Evolutionary conservation across 2,113 vertebrate species (phyloP), one percentile per base, ranked within the genome.

Genomic region (Dolichallabes microphthalmus): DNA sequence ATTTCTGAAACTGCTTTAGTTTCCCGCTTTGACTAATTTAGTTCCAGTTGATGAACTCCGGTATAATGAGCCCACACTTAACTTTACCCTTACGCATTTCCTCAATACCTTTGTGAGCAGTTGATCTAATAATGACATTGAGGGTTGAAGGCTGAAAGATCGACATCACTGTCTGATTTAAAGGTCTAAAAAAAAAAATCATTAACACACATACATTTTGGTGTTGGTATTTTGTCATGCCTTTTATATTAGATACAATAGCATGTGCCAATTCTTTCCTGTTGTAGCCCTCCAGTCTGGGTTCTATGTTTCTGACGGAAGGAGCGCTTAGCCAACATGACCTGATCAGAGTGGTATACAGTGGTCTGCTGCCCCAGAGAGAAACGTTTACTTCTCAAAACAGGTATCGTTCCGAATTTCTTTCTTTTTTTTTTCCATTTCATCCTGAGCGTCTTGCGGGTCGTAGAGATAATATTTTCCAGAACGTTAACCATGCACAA

Each of bases 341-440:
- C 92, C 96, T 98, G 91, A 97, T 98, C 94, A 93, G 95, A 87
- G 97, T 99, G 89, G 97, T 99, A 88, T 99, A 99, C 93, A 97
- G 97, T 74, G 98, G 98, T 88, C 96, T 99, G 91, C 97, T 98
- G 92, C 97, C 97, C 88, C 98, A 99, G 91, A 96, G 98, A 92
- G 98, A 99, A 95, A 99, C 97, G 30, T 98, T 99, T 92, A 99
- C 98, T 53, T 98, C 98, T 30, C 98, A 99, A 93, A 99, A 99
- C 94, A 95, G 98, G 98, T 98, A 91, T 52, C 53, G 12, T 66
- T 11, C 22, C 19, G 17, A 55, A 10, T 81, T 74, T 30, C 15
- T 68, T 10, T 35, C 0, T 45, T 45, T 7, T 45, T 7, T 85
- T 53, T 52, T 74, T 11, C 3, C 27, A 32, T 32, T 45, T 45